Evolutionary conservation across 2,113 vertebrate genomes (phyloP).

Genomic region (Ciconia stormi): DNA sequence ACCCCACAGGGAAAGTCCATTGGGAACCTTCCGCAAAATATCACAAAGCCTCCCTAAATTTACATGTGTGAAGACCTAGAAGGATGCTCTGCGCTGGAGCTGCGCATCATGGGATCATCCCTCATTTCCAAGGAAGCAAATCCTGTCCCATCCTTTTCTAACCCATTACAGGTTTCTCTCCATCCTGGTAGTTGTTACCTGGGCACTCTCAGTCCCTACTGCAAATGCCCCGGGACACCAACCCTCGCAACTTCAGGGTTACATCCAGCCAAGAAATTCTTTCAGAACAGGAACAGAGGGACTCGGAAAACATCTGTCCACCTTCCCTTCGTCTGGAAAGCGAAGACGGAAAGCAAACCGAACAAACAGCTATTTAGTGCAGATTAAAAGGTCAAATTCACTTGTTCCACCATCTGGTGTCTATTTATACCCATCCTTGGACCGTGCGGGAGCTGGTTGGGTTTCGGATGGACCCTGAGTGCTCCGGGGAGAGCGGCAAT

Average conservation of each 20-base stretch:
- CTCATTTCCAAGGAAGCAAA: background rate
- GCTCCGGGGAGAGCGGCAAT: background rate
- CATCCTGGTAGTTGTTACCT: background rate
- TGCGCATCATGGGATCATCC: background rate
- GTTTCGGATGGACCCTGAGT: background rate
- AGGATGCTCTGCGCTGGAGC: background rate
- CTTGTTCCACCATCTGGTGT: slow-evolving; percentile 52
- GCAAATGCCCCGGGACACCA: background rate
- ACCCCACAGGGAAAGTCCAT: background rate
- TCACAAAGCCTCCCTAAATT: background rate
- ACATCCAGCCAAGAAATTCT: background rate
- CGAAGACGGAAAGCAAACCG: background rate
- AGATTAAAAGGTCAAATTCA: slow-evolving; percentile 44
- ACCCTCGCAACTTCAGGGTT: background rate
- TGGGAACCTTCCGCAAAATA: background rate
- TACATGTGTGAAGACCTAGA: accelerated
- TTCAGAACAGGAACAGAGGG: background rate
- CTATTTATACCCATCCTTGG: slow-evolving; percentile 40
- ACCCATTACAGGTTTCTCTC: background rate
- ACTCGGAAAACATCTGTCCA: background rate
- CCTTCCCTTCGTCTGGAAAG: background rate
- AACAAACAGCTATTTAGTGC: slow-evolving; percentile 29
- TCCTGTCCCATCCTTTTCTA: background rate
- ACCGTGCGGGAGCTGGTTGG: background rate
- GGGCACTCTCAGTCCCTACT: background rate